These are phyloP conservation scores for Helicoverpa zea DNA, from an alignment of 1,140 invertebrate genomes.

Conservation along the genomic window DNA sequence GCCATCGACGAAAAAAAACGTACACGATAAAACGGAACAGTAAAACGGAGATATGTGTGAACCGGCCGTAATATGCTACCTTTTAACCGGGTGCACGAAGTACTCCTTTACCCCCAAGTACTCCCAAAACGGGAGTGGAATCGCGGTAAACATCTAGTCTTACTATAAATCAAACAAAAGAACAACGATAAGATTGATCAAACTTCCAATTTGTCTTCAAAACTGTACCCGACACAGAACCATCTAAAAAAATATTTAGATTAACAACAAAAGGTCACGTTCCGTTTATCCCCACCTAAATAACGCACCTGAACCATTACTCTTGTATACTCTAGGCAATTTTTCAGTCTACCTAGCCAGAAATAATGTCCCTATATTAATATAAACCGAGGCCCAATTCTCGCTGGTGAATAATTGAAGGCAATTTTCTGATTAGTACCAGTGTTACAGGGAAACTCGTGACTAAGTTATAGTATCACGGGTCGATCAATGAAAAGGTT, in stretches of 20 bases:
- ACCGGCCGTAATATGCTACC: no score
- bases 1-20: no score
- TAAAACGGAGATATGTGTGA: no score
- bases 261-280: background rate
- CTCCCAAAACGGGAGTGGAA: no score
- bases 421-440: conserved; percentile 48
- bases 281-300: background rate
- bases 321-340: conserved; percentile 15
- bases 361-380: conserved; percentile 38
- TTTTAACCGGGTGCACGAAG: no score
- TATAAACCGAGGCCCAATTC: conserved; percentile 39
- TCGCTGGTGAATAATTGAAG: conserved; percentile 43
- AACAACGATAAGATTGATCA: no score
- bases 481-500: no score
- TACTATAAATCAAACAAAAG: no score
- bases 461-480: no score
- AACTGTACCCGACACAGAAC: background rate
- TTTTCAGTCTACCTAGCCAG: conserved; percentile 21
- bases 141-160: no score
- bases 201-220: background rate
- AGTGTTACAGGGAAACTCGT: conserved; percentile 21
- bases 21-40: no score
- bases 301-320: conserved; percentile 7
- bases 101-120: no score
- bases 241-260: background rate